Evolutionary conservation across 1,140 invertebrate genomes (phyloP), one percentile per base, ranked within the genome.

Genomic region (Lycorma delicatula): DNA sequence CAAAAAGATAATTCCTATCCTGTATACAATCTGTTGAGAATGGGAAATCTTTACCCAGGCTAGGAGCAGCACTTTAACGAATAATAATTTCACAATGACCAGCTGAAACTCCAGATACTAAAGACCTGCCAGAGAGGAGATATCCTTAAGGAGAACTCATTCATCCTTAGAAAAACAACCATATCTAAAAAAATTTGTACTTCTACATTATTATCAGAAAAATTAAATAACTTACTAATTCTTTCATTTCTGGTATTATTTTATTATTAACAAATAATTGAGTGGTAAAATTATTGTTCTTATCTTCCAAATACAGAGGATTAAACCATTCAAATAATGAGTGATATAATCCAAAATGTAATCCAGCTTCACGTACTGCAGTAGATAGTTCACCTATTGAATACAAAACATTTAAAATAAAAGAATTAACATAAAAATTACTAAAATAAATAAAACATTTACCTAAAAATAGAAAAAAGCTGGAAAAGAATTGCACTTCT

Each of bases 241-340:
- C 87, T 36, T 80, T 74, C 57, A 91, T 73, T 71, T 91, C 88
- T 0, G 87, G 86, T 34, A 85, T 72, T 12, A 84, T 74, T 73
- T 91, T 91, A 1, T 77, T 70, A 2, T 74, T 71, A 0, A 84
- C 82, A 68, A 85, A 95, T 29, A 75, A 67, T 12, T 80, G 75
- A 3, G 83, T 84, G 23, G 74, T 75, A 63, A 84, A 91, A 44
- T 83, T 78, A 36, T 77, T 80, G 1, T 66, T 63, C 70, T 87
- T 86, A 66, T 95, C 93, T 25, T 78, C 65, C 16, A 87, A 64
- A 69, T 90, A 95, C 26, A 93, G 70, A 0, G 90, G 90, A 75
- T 96, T 89, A 66, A 82, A 96, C 92, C 92, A 95, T 71, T 95
- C 93, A 67, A 84, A 93, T 11, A 94, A 66, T 0, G 91, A 94